Base-by-base conservation (phyloP, 1,140 invertebrate species). In the Sarcophaga bullata region DNA sequence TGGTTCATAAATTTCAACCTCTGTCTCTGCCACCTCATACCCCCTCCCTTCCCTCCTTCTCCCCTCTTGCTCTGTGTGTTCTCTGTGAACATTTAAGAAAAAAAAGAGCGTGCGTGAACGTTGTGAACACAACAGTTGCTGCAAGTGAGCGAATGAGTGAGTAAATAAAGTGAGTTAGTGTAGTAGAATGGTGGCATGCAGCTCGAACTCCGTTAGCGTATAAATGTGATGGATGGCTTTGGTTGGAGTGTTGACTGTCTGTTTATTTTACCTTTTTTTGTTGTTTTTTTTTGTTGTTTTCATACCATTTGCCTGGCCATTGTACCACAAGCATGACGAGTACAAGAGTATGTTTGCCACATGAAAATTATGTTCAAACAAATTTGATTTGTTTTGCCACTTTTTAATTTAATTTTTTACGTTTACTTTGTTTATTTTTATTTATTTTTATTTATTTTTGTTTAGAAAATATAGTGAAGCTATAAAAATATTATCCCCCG, bases 351-450 rank as follows among this genome's bases (percentile, higher is more conserved):
- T 19, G 54, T 25, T 19, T 68, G 17, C n/a, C 19, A 25, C n/a
- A 19, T 68, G 19, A 68, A 68, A 68, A 19, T 37, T 37, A 37
- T 68, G 62, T 68, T 19, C 19, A 13, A 15, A 76, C 73, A 48
- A 68, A 52, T 78, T 78, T 78, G 75, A 78, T 78, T 78, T 78
- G 75, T 78, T 78, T 78, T 78, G 75, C 75, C 75, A 78, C 75
- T 78, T 52, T 48, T 78, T 52, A 78, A 52, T 78, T 52, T 52
- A 78, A 52, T 50, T 52, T 78, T 50, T 37, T 37, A n/a, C n/a
- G n/a, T n/a, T n/a, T n/a, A n/a, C n/a, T n/a, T n/a, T 78, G 75
- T 78, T 50, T 8, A n/a, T 73, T 78, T 78, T 50, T n/a, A 0
- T 48, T 76, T 49, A 49, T 15, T 62, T 0, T 19, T 17, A 25